A percentile compares a stretch with the other conserved stretches of the same genome.
These are phyloP conservation scores for Aplochiton taeniatus DNA, from an alignment of 2,797 vertebrate genomes.

Conservation along the genomic window DNA sequence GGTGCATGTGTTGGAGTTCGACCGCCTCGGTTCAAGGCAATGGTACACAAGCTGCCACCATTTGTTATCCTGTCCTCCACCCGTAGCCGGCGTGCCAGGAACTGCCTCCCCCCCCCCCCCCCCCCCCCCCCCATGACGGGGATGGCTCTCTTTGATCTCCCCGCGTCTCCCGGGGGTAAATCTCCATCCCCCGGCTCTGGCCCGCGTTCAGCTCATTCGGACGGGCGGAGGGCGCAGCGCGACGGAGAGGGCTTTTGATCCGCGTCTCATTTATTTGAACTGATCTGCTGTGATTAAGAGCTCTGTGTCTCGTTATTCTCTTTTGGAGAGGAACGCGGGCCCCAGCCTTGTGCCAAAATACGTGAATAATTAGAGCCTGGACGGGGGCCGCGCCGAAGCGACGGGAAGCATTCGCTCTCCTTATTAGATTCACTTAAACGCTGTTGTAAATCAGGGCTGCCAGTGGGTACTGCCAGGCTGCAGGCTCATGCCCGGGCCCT, in stretches of 20 bases:
- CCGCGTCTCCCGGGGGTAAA: slow-evolving; percentile 47
- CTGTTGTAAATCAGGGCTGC: slow-evolving; percentile 89
- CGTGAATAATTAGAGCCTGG: slow-evolving; percentile 93
- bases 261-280: slow-evolving; percentile 98
- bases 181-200: slow-evolving; percentile 84
- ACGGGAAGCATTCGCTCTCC: slow-evolving; percentile 91
- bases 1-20: slow-evolving; percentile 23
- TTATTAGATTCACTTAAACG: slow-evolving; percentile 93
- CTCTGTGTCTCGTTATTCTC: slow-evolving; percentile 83
- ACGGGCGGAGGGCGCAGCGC: slow-evolving; percentile 81
- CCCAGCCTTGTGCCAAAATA: slow-evolving; percentile 91
- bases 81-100: slow-evolving; percentile 50
- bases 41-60: slow-evolving; percentile 42
- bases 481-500: slow-evolving; percentile 44
- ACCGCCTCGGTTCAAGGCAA: slow-evolving; percentile 52
- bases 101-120: not conserved
- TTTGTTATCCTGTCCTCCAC: slow-evolving; percentile 44
- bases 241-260: slow-evolving; percentile 91
- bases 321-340: slow-evolving; percentile 75
- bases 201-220: slow-evolving; percentile 91
- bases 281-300: slow-evolving; percentile 96
- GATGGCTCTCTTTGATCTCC: slow-evolving; percentile 36
- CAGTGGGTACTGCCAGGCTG: slow-evolving; percentile 71
- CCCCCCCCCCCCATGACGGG: slow-evolving; percentile 1
- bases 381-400: slow-evolving; percentile 86